These are phyloP conservation scores for Drosophila orena DNA, from an alignment of 1,140 invertebrate species.

Conservation along the genomic window DNA sequence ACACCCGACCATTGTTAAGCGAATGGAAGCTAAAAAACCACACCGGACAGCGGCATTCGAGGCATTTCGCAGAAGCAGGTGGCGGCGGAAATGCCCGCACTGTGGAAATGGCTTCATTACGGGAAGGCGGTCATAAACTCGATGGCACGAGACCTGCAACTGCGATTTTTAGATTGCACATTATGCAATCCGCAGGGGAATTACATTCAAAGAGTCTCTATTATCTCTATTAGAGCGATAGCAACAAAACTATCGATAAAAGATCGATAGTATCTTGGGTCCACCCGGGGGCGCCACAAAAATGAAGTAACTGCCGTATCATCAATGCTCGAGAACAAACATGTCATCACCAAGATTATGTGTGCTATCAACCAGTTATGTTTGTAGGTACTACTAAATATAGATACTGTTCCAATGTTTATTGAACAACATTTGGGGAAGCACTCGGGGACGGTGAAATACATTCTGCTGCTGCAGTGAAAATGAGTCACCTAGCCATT, in stretches of 20 bases:
- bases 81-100: conserved; percentile 41
- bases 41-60: conserved; percentile 9
- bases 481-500: conserved; percentile 42
- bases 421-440: conserved; percentile 6
- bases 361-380: background rate
- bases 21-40: conserved; percentile 14
- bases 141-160: conserved; percentile 13
- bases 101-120: conserved; percentile 61
- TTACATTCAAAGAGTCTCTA: too few species aligned
- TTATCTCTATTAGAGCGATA: too few species aligned
- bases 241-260: too few species aligned
- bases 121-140: background rate
- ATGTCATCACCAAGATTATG: background rate
- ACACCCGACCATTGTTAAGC: conserved; percentile 37
- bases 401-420: background rate
- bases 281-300: background rate
- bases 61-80: conserved; percentile 40
- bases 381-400: background rate
- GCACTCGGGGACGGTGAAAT: background rate
- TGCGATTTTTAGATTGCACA: background rate
- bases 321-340: too few species aligned
- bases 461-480: background rate
- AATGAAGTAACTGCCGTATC: too few species aligned
- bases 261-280: background rate
- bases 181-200: conserved; percentile 19